Evolutionary conservation across 2,797 vertebrate species (phyloP).

Genomic region (Staurois parvus): DNA sequence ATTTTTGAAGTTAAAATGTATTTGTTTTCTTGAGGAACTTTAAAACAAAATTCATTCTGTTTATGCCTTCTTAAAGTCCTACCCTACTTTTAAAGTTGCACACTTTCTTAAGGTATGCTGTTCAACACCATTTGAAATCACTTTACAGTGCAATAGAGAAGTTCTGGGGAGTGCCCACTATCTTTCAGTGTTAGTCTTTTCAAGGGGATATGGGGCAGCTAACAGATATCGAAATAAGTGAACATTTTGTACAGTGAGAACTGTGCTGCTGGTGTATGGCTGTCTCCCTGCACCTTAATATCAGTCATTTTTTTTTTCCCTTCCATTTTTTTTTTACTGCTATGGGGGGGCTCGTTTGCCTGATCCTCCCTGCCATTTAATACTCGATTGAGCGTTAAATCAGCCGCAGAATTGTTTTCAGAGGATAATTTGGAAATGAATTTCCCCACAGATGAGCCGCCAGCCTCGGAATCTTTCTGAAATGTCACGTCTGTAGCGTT

Average conservation of each 20-base stretch:
- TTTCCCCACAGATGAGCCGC: conserved; percentile 50
- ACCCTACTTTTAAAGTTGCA: too few relatives aligned
- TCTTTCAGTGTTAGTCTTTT: too few relatives aligned
- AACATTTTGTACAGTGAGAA: neutral
- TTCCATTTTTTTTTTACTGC: neutral
- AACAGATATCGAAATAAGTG: too few relatives aligned
- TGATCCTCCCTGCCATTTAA: conserved; percentile 57
- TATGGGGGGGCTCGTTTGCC: neutral
- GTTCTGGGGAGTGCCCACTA: too few relatives aligned
- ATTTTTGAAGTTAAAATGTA: too few relatives aligned
- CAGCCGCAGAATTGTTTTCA: conserved; percentile 56
- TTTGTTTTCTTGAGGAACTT: too few relatives aligned
- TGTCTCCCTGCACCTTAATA: neutral
- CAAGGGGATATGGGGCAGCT: too few relatives aligned
- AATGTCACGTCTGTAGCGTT: conserved; percentile 47
- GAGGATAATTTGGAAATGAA: conserved; percentile 51
- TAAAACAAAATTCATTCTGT: too few relatives aligned
- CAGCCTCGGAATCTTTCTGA: conserved; percentile 25
- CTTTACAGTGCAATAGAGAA: too few relatives aligned
- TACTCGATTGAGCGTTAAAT: conserved; percentile 59
- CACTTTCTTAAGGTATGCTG: too few relatives aligned
- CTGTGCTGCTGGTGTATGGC: neutral
- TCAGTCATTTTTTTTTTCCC: neutral
- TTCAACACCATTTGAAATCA: too few relatives aligned
- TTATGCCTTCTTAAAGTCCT: too few relatives aligned